Evolutionary conservation across 2,797 vertebrate species (phyloP), one percentile per base, ranked within the genome.

Genomic region (Falco berigora): DNA sequence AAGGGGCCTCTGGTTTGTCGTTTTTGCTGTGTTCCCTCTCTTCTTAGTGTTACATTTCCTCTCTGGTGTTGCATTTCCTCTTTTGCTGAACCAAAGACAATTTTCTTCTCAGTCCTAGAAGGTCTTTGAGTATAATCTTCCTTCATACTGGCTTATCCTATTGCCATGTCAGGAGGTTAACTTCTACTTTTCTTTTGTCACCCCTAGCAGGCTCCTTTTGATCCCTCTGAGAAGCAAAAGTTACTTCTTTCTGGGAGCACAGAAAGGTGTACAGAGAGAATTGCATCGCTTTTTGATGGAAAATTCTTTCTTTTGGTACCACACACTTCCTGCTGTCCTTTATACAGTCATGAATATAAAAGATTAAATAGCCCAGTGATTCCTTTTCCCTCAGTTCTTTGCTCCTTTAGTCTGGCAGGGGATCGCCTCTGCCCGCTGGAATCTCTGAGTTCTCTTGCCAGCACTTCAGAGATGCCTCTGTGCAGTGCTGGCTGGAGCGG

Each of bases 141-240:
- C 85, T 92, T 92, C 68, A 72, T 56, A 88, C 61, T 85, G 76
- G 67, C 49, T 94, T 92, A 90, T 91, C 75, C 72, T 91, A 62
- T 91, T 95, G 83, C 78, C 72, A 20, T 83, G 94, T 96, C 91
- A 92, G 85, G 46, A 96, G 92, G 93, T 96, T 96, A 96, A 95
- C 92, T 93, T 94, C 52, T 47, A 47, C 66, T 85, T 94, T 92
- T 89, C 75, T 94, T 92, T 90, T 91, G 77, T 95, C 88, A 87
- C 81, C 46, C 59, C 53, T 59, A 53, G 63, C 86, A 94, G 90
- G 77, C 61, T 91, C 34, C 49, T 87, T 95, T 91, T 96, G 94
- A 96, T 94, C 74, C 56, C 56, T 92, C 47, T 53, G 42, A 91
- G 72, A 72, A 77, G 81, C 19, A 85, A 93, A 97, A 87, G 53